These are phyloP conservation scores for Bhutanitis thaidina DNA, from an alignment of 2,888 invertebrate genomes.

Conservation along the genomic window DNA sequence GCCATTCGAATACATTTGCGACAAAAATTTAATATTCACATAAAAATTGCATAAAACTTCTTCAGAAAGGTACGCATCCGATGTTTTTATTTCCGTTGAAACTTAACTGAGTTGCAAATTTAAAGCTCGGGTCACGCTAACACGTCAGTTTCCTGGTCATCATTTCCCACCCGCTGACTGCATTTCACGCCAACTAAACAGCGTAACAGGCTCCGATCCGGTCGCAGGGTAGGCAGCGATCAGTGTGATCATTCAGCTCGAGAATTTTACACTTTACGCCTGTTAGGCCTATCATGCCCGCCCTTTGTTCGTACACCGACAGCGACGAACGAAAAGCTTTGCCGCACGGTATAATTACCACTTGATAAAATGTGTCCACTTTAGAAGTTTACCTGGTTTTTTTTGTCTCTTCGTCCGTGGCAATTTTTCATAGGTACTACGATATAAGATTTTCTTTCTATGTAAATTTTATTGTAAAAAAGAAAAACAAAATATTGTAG, in stretches of 20 bases:
- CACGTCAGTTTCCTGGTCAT: slow-evolving; percentile 31
- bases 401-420: not conserved
- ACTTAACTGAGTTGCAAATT: slow-evolving; percentile 13
- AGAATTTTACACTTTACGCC: slow-evolving; percentile 42
- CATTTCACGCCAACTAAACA: slow-evolving; percentile 39
- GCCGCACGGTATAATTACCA: not conserved
- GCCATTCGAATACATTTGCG: no score
- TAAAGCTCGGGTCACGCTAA: slow-evolving; percentile 7
- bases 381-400: not conserved
- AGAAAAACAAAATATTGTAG: no score
- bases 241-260: slow-evolving; percentile 33
- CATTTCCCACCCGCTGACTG: slow-evolving; percentile 34
- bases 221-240: slow-evolving; percentile 13
- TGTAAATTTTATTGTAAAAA: no score
- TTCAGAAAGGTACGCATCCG: not conserved
- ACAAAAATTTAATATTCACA: no score
- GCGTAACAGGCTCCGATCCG: slow-evolving; percentile 17
- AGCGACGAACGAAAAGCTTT: slow-evolving; percentile 2
- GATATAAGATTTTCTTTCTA: no score
- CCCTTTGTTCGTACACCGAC: slow-evolving; percentile 39
- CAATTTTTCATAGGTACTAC: no score
- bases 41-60: no score
- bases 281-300: slow-evolving; percentile 37
- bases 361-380: not conserved
- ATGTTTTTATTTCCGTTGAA: not conserved